A percentile compares a stretch with the other conserved stretches of the same genome.
phyloP scores from a whole-genome alignment of 2,888 invertebrate genomes.

The Deilephila porcellus region DNA sequence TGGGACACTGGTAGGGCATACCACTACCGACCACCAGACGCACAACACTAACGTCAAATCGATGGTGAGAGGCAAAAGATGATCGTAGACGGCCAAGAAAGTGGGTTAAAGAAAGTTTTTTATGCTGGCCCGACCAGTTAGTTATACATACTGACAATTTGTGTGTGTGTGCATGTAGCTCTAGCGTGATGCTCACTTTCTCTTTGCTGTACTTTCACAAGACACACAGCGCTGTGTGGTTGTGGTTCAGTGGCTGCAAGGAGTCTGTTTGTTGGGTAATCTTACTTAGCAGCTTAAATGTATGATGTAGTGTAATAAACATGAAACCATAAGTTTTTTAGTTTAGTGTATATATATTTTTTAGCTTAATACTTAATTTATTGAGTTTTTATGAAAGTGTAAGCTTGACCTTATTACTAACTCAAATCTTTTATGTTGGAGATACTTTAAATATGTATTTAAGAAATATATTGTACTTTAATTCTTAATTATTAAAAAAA shows the following conservation, averaged over 20 bases:
- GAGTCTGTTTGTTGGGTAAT: conserved; percentile 60
- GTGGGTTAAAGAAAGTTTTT: conserved; percentile 85
- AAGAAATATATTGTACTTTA: not conserved
- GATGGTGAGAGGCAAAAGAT: conserved; percentile 77
- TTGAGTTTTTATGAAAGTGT: conserved; percentile 5
- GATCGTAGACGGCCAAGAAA: conserved; percentile 73
- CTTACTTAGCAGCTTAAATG: conserved; percentile 8
- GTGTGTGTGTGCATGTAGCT: conserved; percentile 63
- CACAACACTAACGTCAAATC: conserved; percentile 75
- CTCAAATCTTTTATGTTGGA: not conserved
- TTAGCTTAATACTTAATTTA: not conserved
- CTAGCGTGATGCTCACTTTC: conserved; percentile 81
- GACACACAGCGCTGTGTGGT: conserved; percentile 68
- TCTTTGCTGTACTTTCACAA: conserved; percentile 83
- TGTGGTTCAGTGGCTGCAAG: conserved; percentile 72
- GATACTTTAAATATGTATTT: not conserved
- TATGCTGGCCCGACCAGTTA: conserved; percentile 70
- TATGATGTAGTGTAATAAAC: not conserved
- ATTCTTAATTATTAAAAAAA: not conserved
- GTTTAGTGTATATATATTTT: not conserved
- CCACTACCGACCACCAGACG: conserved; percentile 74
- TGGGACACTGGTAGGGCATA: conserved; percentile 81
- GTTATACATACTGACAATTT: conserved; percentile 69
- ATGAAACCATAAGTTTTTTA: no score
- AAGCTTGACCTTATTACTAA: not conserved